Evolutionary conservation across 1,140 invertebrate genomes (phyloP).

Genomic region (Stegodyphus dumicola): DNA sequence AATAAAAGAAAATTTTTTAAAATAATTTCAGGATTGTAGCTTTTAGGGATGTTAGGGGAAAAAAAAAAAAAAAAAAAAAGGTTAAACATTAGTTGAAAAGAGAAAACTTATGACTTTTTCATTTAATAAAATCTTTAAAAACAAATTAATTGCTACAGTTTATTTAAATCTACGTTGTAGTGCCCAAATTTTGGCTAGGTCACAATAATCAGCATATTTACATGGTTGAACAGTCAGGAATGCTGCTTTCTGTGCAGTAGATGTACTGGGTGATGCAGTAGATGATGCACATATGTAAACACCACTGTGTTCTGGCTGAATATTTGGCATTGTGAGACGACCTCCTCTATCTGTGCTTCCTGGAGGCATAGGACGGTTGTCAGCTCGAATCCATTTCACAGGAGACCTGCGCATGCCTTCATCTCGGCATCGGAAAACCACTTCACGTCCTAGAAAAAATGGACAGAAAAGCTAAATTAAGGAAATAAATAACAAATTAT

Average conservation of each 20-base stretch:
- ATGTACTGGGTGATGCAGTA: slow-evolving; percentile 72
- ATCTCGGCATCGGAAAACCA: slow-evolving; percentile 91
- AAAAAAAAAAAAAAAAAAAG: too few species aligned
- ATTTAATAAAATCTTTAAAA: neutral
- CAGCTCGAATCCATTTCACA: slow-evolving; percentile 81
- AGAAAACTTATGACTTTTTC: too few species aligned
- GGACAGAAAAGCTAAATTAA: neutral
- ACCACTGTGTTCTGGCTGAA: slow-evolving; percentile 81
- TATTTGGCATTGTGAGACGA: slow-evolving; percentile 85
- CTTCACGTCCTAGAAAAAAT: slow-evolving; percentile 77
- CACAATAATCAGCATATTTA: slow-evolving; percentile 71
- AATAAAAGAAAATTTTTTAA: too few species aligned
- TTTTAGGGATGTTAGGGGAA: too few species aligned
- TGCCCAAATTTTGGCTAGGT: slow-evolving; percentile 56
- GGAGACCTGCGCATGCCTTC: slow-evolving; percentile 80
- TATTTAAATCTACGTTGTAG: slow-evolving; percentile 43
- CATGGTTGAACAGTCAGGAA: slow-evolving; percentile 78
- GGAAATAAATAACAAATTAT: too few species aligned
- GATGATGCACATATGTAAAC: slow-evolving; percentile 84
- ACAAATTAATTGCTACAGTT: neutral
- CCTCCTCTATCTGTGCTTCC: slow-evolving; percentile 79
- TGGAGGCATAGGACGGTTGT: slow-evolving; percentile 77
- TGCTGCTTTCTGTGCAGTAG: slow-evolving; percentile 71
- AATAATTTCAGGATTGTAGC: too few species aligned
- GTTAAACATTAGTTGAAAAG: too few species aligned